These are phyloP conservation scores for Ictalurus furcatus DNA, from an alignment of 2,113 vertebrate species.

Conservation along the genomic window DNA sequence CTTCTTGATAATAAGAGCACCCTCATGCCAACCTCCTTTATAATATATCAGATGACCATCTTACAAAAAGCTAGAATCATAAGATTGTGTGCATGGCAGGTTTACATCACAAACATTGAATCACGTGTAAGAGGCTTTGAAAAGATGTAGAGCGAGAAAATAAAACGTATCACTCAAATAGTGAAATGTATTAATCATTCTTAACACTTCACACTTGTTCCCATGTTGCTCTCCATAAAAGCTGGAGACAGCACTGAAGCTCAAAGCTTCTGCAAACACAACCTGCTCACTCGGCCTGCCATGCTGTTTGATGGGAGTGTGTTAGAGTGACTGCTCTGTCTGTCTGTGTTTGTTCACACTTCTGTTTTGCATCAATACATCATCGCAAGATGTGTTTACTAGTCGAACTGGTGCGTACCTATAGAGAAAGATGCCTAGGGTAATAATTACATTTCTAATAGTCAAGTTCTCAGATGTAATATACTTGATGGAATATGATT, in stretches of 20 bases:
- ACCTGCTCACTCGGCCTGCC: conserved; percentile 25
- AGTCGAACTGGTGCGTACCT: conserved; percentile 16
- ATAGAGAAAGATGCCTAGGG: conserved; percentile 9
- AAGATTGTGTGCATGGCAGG: neutral
- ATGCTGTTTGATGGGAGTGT: conserved; percentile 17
- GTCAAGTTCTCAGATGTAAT: neutral
- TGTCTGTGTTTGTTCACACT: conserved; percentile 36
- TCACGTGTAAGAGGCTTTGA: neutral
- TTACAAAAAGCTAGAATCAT: neutral
- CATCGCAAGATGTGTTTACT: conserved; percentile 14
- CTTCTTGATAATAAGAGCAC: too few relatives aligned
- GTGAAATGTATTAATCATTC: conserved; percentile 50
- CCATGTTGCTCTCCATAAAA: conserved; percentile 43
- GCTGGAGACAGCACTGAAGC: conserved; percentile 7
- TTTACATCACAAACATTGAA: neutral
- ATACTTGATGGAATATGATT: conserved; percentile 33
- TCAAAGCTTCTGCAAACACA: conserved; percentile 45
- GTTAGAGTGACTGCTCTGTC: conserved; percentile 28
- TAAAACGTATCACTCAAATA: neutral
- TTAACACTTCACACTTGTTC: conserved; percentile 52
- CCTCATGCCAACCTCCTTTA: neutral
- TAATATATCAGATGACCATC: neutral
- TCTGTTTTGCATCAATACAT: conserved; percentile 31
- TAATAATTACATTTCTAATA: neutral
- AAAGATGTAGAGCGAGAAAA: neutral